Evolutionary conservation across 2,797 vertebrate species (phyloP).

Genomic region (Cryptoprocta ferox): DNA sequence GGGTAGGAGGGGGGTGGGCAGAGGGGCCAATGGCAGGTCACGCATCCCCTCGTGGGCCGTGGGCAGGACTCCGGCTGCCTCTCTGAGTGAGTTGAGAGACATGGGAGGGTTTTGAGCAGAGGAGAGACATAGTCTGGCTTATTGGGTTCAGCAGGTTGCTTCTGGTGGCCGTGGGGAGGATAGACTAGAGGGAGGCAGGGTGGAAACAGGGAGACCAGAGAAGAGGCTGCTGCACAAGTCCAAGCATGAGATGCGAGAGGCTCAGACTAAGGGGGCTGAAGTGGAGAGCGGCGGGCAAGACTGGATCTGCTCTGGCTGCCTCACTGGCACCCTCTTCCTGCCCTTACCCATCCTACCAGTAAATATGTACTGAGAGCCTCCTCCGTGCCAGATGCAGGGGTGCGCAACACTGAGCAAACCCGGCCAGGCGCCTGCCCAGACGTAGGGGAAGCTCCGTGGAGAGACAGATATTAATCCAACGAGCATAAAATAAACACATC

Average conservation of each 20-base stretch:
- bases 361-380: neutral
- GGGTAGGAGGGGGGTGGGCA: fast-evolving
- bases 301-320: neutral
- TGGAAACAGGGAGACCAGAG: neutral
- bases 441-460: neutral
- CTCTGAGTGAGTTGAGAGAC: neutral
- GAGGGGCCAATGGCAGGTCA: fast-evolving
- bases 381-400: neutral
- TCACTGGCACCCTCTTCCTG: neutral
- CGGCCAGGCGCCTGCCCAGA: neutral
- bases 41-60: neutral
- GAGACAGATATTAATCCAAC: neutral
- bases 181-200: neutral
- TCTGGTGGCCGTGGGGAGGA: neutral
- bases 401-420: neutral
- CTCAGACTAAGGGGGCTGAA: fast-evolving
- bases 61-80: neutral
- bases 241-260: neutral
- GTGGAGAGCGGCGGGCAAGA: fast-evolving
- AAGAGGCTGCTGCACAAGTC: neutral
- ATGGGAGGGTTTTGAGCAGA: neutral
- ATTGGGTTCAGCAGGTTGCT: neutral
- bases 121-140: too few relatives aligned
- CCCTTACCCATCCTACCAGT: too few relatives aligned
- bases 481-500: neutral